phyloP scores from a whole-genome alignment of 2,113 vertebrate species.

The Eira barbara region DNA sequence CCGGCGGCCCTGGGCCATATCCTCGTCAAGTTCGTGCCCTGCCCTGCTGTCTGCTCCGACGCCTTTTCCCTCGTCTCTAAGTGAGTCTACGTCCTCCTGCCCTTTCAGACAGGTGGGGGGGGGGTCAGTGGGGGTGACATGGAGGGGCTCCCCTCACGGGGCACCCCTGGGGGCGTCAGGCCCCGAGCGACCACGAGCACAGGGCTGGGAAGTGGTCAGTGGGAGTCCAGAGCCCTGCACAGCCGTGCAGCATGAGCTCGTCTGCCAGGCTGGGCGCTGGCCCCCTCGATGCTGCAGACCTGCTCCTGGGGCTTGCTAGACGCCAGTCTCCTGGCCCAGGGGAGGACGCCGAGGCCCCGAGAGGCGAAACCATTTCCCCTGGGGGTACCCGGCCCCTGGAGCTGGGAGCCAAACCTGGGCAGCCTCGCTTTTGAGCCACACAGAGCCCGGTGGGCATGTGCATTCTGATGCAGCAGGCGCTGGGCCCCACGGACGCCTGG shows the following conservation, averaged over 20 bases:
- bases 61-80: conserved; percentile 96
- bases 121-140: rapidly evolving
- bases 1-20: conserved; percentile 92
- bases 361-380: background rate
- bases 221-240: background rate
- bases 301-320: background rate
- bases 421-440: background rate
- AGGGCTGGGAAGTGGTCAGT: background rate
- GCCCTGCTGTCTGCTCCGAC: conserved; percentile 94
- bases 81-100: conserved; percentile 82
- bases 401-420: background rate
- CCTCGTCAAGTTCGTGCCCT: conserved; percentile 92
- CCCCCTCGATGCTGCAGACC: background rate
- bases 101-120: too few relatives aligned
- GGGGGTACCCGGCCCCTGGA: background rate
- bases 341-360: background rate
- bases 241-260: rapidly evolving
- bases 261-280: background rate
- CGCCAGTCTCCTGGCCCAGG: background rate
- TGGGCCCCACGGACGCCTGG: background rate
- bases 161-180: background rate
- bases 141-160: background rate
- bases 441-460: background rate
- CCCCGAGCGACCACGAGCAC: background rate
- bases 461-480: background rate